phyloP scores from a whole-genome alignment of 37 sponge, comb jelly and placozoan genomes.

The Halisarca cf. caerulea region DNA sequence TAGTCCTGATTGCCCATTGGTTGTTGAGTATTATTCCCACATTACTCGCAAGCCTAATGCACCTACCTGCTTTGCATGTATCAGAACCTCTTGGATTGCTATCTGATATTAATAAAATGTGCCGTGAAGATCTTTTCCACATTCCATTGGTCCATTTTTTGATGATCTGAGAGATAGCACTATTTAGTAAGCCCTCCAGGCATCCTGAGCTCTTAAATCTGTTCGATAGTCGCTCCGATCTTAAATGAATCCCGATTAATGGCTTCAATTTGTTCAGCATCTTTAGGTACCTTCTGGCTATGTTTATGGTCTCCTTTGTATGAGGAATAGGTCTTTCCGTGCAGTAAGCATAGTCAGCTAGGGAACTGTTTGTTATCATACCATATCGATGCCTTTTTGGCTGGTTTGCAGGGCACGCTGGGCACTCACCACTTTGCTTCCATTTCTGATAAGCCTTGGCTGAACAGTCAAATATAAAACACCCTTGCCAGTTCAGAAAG shows the following conservation, averaged over 20 bases:
- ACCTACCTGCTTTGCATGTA: too few species aligned
- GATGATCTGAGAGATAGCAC: too few species aligned
- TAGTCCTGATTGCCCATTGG: too few species aligned
- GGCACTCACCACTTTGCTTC: not conserved
- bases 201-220: too few species aligned
- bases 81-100: too few species aligned
- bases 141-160: too few species aligned
- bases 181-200: too few species aligned
- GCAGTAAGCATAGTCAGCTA: not conserved
- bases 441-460: not conserved
- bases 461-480: conserved; percentile 15
- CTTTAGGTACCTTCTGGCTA: not conserved
- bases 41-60: too few species aligned
- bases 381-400: not conserved
- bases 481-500: conserved; percentile 13
- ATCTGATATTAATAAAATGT: too few species aligned
- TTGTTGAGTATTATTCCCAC: too few species aligned
- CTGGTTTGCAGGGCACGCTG: not conserved
- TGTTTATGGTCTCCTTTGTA: not conserved
- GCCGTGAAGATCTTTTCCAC: too few species aligned
- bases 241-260: conserved; percentile 36
- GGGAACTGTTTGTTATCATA: not conserved
- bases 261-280: not conserved
- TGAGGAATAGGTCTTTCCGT: not conserved
- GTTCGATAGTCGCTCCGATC: conserved; percentile 36